Conservation (phyloP, 2,113 vertebrate genomes). For the Cololabis saira region DNA sequence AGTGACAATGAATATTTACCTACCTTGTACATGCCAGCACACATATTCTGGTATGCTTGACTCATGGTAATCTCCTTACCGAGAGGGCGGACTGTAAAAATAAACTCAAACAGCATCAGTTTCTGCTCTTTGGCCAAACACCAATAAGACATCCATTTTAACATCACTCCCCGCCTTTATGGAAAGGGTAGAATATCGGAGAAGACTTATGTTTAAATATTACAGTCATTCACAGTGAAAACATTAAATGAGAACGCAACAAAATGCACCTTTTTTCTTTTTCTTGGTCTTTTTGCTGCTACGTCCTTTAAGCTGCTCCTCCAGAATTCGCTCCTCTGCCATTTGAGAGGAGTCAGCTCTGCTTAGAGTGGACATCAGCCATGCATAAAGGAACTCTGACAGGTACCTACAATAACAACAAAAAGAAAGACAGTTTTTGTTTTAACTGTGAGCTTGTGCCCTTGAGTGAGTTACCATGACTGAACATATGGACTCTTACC, state of each 20-base stretch:
- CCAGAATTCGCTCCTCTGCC: conserved; percentile 95
- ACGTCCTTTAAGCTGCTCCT: conserved; percentile 96
- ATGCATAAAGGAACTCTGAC: conserved; percentile 97
- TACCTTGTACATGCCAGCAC: conserved; percentile 99
- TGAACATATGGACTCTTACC: conserved; percentile 76
- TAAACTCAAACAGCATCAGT: conserved; percentile 16
- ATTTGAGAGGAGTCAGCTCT: conserved; percentile 97
- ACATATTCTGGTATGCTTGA: conserved; percentile 99
- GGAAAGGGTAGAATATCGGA: too few species aligned
- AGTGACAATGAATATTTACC: not conserved
- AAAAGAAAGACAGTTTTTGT: not conserved
- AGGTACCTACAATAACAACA: conserved; percentile 87
- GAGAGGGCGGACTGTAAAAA: conserved; percentile 89
- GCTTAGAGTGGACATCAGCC: conserved; percentile 98
- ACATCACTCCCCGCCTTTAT: too few species aligned
- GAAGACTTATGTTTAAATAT: too few species aligned
- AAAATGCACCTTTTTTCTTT: conserved; percentile 92
- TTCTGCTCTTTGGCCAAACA: not conserved
- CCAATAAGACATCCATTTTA: too few species aligned
- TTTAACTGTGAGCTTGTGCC: not conserved
- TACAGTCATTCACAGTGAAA: not conserved
- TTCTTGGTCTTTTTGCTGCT: conserved; percentile 99
- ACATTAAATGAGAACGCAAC: not conserved
- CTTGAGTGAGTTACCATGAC: not conserved
- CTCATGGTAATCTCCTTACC: conserved; percentile 98